A percentile compares a stretch with the other conserved stretches of the same genome.
These are phyloP conservation scores for Parnassius smintheus DNA, from an alignment of 2,888 invertebrate genomes.

Conservation along the genomic window DNA sequence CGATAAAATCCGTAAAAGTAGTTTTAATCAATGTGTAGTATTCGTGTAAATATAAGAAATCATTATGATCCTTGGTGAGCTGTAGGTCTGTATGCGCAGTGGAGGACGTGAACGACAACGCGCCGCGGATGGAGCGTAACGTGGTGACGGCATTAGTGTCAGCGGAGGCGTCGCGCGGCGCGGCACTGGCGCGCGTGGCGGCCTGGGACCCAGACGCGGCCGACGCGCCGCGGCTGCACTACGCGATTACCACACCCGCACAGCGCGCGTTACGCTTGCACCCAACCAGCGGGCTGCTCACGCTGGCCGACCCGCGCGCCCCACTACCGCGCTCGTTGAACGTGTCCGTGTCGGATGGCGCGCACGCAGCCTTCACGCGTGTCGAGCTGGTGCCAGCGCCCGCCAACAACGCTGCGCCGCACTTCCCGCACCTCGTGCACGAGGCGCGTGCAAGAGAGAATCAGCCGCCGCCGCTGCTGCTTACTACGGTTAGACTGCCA, in stretches of 20 bases:
- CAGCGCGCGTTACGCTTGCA: constrained; percentile 53
- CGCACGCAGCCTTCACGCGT: constrained; percentile 93
- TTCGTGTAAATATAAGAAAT: no score
- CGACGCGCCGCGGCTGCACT: constrained; percentile 87
- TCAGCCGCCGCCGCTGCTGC: constrained; percentile 86
- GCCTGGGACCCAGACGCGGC: constrained; percentile 93
- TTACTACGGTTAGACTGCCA: constrained; percentile 81
- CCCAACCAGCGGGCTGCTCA: constrained; percentile 57
- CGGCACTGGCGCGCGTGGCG: constrained; percentile 92
- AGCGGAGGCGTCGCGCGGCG: constrained; percentile 90
- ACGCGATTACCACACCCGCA: constrained; percentile 84
- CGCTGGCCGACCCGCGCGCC: constrained; percentile 49
- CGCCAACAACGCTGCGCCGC: constrained; percentile 89
- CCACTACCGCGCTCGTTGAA: constrained; percentile 84
- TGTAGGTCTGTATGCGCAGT: constrained; percentile 68
- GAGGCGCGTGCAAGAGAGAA: constrained; percentile 92
- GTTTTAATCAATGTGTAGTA: no score
- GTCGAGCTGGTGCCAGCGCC: constrained; percentile 89
- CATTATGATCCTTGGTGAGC: no score
- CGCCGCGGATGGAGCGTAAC: constrained; percentile 91
- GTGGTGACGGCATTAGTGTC: constrained; percentile 90
- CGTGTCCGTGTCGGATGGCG: constrained; percentile 97
- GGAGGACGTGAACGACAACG: constrained; percentile 94
- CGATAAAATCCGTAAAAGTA: no score
- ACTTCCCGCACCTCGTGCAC: constrained; percentile 88